These are phyloP conservation scores for Brevimyrus niger DNA, from an alignment of 2,113 vertebrate genomes.

Conservation along the genomic window DNA sequence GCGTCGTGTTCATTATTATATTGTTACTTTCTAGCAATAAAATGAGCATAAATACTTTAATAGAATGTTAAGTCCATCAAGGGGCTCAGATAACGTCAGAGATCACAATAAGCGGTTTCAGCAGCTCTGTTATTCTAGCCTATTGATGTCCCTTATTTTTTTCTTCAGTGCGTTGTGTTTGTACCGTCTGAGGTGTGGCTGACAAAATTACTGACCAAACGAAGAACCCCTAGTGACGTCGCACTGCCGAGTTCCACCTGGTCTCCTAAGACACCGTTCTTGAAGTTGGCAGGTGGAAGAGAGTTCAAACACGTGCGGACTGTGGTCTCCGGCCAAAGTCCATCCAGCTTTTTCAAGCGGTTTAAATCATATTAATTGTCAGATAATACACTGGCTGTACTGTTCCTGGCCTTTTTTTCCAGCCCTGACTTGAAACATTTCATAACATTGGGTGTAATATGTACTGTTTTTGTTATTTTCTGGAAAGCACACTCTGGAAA, in stretches of 20 bases:
- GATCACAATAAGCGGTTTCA: neutral
- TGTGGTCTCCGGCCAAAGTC: conserved; percentile 23
- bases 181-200: neutral
- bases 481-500: conserved; percentile 34
- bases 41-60: neutral
- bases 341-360: neutral
- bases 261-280: neutral
- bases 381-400: conserved; percentile 21
- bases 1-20: neutral
- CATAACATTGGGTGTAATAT: conserved; percentile 5
- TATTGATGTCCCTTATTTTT: neutral
- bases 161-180: neutral
- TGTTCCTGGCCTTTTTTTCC: conserved; percentile 20
- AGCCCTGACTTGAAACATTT: conserved; percentile 17
- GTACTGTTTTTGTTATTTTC: conserved; percentile 14
- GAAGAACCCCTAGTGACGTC: neutral
- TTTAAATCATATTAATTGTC: conserved; percentile 33
- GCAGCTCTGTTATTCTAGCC: neutral
- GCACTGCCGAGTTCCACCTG: neutral
- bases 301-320: conserved; percentile 11
- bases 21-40: neutral
- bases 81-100: neutral
- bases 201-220: neutral
- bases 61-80: neutral
- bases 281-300: conserved; percentile 28